These are phyloP conservation scores for Papilio protenor DNA, from an alignment of 2,888 invertebrate species.

Conservation along the genomic window DNA sequence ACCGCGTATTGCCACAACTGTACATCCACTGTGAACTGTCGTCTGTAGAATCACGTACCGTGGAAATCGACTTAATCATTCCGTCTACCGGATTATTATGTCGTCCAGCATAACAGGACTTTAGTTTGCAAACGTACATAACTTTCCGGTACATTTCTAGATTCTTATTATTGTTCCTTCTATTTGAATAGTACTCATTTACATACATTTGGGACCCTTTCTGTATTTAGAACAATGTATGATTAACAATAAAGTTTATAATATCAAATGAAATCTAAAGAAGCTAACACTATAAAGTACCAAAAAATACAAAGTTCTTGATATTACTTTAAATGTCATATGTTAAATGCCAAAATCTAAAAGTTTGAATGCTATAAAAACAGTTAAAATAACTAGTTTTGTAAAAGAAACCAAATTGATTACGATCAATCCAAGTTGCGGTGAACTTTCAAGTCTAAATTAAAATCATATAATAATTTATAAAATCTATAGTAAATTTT, in stretches of 20 bases:
- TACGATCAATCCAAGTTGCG: background rate
- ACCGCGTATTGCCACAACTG: no score
- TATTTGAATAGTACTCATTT: background rate
- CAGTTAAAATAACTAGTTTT: background rate
- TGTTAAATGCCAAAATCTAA: background rate
- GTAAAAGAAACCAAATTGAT: background rate
- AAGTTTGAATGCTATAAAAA: background rate
- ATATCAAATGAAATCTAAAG: no score
- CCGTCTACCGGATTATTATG: background rate
- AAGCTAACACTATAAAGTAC: no score
- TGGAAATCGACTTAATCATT: background rate
- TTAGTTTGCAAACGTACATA: background rate
- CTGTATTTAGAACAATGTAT: background rate
- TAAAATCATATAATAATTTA: background rate
- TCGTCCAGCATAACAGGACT: background rate
- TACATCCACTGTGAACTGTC: background rate
- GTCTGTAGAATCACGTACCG: background rate
- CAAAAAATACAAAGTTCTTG: no score
- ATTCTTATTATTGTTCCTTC: background rate
- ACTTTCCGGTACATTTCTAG: background rate
- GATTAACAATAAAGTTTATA: background rate
- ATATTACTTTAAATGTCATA: no score
- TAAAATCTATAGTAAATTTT: background rate
- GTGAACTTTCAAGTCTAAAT: background rate
- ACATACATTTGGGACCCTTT: slow-evolving; percentile 15